These are phyloP conservation scores for Frieseomelitta varia DNA, from an alignment of 1,140 invertebrate genomes.

Conservation along the genomic window DNA sequence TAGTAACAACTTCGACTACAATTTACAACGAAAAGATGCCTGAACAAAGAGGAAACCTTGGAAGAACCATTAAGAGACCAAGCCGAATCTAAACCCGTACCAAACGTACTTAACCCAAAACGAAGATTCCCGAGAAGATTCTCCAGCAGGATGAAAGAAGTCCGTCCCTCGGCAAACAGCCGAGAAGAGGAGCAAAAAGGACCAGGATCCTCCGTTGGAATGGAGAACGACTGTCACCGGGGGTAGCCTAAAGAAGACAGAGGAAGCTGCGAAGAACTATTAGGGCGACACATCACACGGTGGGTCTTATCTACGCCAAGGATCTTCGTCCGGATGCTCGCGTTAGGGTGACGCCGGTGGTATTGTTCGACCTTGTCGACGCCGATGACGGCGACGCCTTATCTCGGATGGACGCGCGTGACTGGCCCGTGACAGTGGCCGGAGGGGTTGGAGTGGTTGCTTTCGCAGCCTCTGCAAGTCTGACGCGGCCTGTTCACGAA, in stretches of 20 bases:
- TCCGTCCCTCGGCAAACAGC: neutral
- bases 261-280: slow-evolving; percentile 52
- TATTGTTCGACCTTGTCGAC: slow-evolving; percentile 68
- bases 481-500: slow-evolving; percentile 41
- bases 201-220: neutral
- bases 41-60: neutral
- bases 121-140: neutral
- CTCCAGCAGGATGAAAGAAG: neutral
- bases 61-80: neutral
- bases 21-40: neutral
- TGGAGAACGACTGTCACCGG: neutral
- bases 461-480: slow-evolving; percentile 38
- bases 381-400: slow-evolving; percentile 61
- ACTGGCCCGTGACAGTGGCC: slow-evolving; percentile 61
- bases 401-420: slow-evolving; percentile 69
- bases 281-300: slow-evolving; percentile 63
- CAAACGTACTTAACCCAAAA: neutral
- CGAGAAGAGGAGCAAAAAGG: neutral
- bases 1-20: no score
- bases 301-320: slow-evolving; percentile 50
- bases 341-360: slow-evolving; percentile 30
- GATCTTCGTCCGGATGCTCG: slow-evolving; percentile 38
- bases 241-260: slow-evolving; percentile 11
- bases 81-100: no score
- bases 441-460: neutral